Percentiles rank a stretch among this genome's conserved stretches.
Conservation (phyloP, 2,888 invertebrate genomes). For the Diplolepis rosae region DNA sequence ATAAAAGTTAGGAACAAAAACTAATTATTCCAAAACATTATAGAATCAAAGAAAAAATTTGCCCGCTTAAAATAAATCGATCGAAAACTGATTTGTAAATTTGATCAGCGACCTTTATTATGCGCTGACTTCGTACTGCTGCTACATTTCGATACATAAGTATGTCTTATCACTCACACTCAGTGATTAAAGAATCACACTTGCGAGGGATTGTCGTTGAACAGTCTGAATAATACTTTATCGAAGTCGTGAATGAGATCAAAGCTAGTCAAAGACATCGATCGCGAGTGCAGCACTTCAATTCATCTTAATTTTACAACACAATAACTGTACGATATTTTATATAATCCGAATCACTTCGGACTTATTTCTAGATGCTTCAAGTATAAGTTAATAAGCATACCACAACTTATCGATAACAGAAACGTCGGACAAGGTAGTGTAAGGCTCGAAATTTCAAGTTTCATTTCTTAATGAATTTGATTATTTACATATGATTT, state of each 20-base stretch:
- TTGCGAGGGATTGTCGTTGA: slow-evolving; percentile 11
- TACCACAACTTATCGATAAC: background rate
- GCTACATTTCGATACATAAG: slow-evolving; percentile 1
- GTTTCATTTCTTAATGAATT: background rate
- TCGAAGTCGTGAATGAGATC: slow-evolving; percentile 23
- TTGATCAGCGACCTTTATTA: background rate
- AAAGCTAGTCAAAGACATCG: background rate
- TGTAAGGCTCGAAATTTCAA: background rate
- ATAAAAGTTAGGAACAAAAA: background rate
- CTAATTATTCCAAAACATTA: background rate
- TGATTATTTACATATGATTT: background rate
- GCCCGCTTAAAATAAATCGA: background rate
- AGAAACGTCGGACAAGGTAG: background rate
- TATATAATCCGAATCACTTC: background rate
- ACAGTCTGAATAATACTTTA: slow-evolving; percentile 17
- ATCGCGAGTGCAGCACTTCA: background rate
- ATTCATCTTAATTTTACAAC: slow-evolving; percentile 10
- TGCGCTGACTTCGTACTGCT: background rate
- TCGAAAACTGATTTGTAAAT: background rate
- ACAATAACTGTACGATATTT: slow-evolving; percentile 1
- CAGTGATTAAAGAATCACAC: slow-evolving; percentile 18
- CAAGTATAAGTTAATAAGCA: slow-evolving; percentile 1
- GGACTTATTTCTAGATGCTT: background rate
- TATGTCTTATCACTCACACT: background rate
- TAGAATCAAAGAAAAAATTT: background rate